Conservation (phyloP, 2,888 invertebrate genomes). For the Venusia cambrica region DNA sequence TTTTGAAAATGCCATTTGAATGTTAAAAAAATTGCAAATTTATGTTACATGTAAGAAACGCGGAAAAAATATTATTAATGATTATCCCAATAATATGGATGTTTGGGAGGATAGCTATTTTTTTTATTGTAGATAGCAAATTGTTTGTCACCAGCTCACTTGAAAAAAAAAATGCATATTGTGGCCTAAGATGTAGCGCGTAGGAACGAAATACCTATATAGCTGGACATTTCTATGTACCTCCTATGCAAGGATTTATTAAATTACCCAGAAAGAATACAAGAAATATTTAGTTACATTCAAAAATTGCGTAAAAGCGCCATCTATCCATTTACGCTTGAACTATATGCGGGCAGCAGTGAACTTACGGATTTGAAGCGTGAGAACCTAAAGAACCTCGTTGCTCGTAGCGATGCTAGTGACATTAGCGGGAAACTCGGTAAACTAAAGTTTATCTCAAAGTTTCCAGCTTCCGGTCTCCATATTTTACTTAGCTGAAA, state of each 20-base stretch:
- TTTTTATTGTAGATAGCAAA: no score
- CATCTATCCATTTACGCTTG: conserved; percentile 37
- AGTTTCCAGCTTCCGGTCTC: conserved; percentile 16
- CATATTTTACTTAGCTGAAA: conserved; percentile 14
- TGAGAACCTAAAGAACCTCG: conserved; percentile 38
- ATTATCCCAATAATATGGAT: no score
- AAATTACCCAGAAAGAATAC: conserved; percentile 3
- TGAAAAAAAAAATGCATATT: no score
- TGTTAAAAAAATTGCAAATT: no score
- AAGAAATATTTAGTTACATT: neutral
- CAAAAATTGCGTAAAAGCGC: conserved; percentile 39
- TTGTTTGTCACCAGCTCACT: no score
- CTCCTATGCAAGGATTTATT: conserved; percentile 44
- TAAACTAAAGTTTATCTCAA: conserved; percentile 44
- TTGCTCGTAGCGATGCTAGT: conserved; percentile 28
- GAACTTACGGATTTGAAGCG: conserved; percentile 25
- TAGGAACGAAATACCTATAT: no score
- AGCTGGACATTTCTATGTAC: no score
- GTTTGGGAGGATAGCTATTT: no score
- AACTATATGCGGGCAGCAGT: conserved; percentile 29
- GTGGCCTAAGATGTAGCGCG: no score
- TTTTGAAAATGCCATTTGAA: no score
- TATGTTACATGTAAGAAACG: no score
- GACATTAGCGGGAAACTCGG: conserved; percentile 22
- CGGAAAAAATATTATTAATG: no score